phyloP scores from a whole-genome alignment of 1,140 invertebrate species.

The Papilio aristodemus region DNA sequence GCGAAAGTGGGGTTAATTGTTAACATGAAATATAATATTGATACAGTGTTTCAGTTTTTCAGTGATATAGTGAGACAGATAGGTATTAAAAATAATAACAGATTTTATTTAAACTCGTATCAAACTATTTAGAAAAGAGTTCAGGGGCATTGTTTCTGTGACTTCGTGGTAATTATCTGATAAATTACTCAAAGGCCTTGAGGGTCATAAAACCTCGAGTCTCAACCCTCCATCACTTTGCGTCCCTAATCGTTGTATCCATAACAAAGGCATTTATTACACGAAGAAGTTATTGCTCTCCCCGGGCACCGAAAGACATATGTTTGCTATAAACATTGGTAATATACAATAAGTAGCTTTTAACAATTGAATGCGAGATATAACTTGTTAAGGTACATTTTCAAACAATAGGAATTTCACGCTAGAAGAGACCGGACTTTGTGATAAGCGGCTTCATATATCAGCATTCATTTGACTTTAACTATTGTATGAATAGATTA shows the following conservation, averaged over 20 bases:
- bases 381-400: not conserved
- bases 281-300: conserved; percentile 19
- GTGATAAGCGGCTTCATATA: no score
- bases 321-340: not conserved
- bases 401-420: no score
- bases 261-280: conserved; percentile 30
- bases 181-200: conserved; percentile 26
- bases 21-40: no score
- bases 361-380: not conserved
- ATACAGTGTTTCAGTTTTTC: no score
- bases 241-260: conserved; percentile 25
- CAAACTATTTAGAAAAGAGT: not conserved
- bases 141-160: not conserved
- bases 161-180: conserved; percentile 25
- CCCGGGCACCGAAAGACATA: not conserved
- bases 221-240: conserved; percentile 19
- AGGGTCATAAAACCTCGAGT: conserved; percentile 4
- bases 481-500: not conserved
- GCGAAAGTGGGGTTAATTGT: no score
- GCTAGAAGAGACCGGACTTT: no score
- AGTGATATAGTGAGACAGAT: no score
- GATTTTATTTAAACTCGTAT: not conserved
- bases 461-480: no score
- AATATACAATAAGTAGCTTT: not conserved
- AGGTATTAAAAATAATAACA: not conserved